Evolutionary conservation across 2,797 vertebrate genomes (phyloP).

Genomic region (Enteromius viviparus): DNA sequence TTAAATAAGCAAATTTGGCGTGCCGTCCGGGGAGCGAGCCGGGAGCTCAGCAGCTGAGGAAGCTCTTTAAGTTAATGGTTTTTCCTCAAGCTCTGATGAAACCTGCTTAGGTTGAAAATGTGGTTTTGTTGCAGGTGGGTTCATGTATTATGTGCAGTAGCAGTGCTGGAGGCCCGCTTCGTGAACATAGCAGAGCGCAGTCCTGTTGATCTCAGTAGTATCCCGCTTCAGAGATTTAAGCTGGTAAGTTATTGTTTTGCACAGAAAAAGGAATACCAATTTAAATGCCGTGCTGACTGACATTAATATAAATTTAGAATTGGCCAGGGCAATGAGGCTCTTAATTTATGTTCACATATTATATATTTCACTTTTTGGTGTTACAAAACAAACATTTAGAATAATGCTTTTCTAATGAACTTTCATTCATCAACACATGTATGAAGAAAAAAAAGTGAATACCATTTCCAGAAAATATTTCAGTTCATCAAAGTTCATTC

Average conservation of each 20-base stretch:
- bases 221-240: constrained; percentile 90
- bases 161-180: constrained; percentile 94
- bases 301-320: not conserved
- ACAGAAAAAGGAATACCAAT: not conserved
- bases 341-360: not conserved
- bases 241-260: constrained; percentile 80
- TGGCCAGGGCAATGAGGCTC: not conserved
- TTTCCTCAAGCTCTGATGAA: not conserved
- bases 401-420: not conserved
- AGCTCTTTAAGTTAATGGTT: not conserved
- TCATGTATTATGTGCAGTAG: constrained; percentile 95
- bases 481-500: not conserved
- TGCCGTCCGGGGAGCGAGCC: too few species aligned
- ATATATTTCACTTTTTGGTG: not conserved
- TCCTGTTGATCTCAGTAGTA: constrained; percentile 91
- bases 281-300: not conserved
- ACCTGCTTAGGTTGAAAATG: not conserved
- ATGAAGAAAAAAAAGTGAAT: not conserved
- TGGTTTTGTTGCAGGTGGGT: constrained; percentile 85
- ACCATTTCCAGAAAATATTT: not conserved
- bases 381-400: not conserved
- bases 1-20: too few species aligned
- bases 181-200: constrained; percentile 91
- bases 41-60: not conserved
- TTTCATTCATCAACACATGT: not conserved